These are phyloP conservation scores for Calosoma granatense DNA, from an alignment of 1,140 invertebrate genomes.

Conservation along the genomic window DNA sequence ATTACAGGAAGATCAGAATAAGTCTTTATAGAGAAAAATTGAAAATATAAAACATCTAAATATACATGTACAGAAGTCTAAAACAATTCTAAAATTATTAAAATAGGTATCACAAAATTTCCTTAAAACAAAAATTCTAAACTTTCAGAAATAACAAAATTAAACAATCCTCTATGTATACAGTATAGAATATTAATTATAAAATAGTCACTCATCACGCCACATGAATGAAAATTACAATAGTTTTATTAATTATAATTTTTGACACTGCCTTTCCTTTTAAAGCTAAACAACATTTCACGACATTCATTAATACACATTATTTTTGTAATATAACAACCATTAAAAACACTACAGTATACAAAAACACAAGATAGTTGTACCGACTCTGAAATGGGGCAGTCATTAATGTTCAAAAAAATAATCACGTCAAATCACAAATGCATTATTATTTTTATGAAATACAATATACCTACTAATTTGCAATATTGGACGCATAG, in stretches of 20 bases:
- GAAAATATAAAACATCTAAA: background rate
- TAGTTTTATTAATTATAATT: background rate
- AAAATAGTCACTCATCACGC: background rate
- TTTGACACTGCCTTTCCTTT: background rate
- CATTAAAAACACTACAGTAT: constrained; percentile 7
- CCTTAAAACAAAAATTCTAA: background rate
- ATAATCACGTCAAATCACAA: too few species aligned
- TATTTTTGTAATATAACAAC: constrained; percentile 1
- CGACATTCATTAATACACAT: background rate
- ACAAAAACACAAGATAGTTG: too few species aligned
- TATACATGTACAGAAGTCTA: background rate
- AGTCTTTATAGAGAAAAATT: constrained; percentile 3
- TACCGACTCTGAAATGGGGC: too few species aligned
- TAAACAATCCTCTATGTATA: constrained; percentile 4
- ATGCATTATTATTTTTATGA: too few species aligned
- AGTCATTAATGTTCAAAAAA: too few species aligned
- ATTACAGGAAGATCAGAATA: background rate
- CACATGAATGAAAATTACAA: background rate
- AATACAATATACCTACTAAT: background rate
- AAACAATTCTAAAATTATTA: background rate
- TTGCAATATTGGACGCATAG: too few species aligned
- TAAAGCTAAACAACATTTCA: constrained; percentile 3
- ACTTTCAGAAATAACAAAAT: background rate
- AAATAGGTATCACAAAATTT: background rate
- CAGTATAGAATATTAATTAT: background rate